Evolutionary conservation across 2,888 invertebrate species (phyloP).

Genomic region (Acheta domesticus): DNA sequence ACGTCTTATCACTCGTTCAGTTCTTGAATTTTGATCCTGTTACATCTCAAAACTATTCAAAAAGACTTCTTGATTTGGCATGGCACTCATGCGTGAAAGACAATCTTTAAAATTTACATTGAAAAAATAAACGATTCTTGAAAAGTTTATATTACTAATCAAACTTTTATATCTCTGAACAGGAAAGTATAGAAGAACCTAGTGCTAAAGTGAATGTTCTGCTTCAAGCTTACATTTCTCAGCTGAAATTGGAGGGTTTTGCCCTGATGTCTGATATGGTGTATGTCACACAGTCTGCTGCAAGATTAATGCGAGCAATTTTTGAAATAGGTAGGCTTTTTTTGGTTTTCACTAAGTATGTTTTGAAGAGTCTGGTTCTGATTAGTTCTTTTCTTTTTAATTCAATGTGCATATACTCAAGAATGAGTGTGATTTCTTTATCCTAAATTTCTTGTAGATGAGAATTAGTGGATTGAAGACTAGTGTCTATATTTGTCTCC

Average conservation of each 20-base stretch:
- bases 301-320: conserved; percentile 90
- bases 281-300: conserved; percentile 96
- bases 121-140: too few relatives aligned
- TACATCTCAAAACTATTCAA: too few relatives aligned
- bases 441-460: too few relatives aligned
- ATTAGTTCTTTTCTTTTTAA: conserved; percentile 40
- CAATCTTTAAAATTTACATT: too few relatives aligned
- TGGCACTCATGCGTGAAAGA: too few relatives aligned
- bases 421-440: too few relatives aligned
- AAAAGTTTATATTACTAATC: too few relatives aligned
- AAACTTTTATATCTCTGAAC: neutral
- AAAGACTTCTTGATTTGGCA: too few relatives aligned
- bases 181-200: conserved; percentile 94
- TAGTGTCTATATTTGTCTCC: too few relatives aligned
- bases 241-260: conserved; percentile 96
- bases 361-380: conserved; percentile 6
- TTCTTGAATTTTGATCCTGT: neutral
- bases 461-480: too few relatives aligned
- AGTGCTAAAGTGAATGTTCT: conserved; percentile 95
- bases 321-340: conserved; percentile 72
- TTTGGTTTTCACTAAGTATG: neutral
- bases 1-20: neutral
- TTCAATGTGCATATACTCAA: too few relatives aligned
- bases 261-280: conserved; percentile 99
- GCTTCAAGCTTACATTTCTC: conserved; percentile 96